phyloP scores from a whole-genome alignment of 2,888 invertebrate species.

The Petrophora chlorosata region DNA sequence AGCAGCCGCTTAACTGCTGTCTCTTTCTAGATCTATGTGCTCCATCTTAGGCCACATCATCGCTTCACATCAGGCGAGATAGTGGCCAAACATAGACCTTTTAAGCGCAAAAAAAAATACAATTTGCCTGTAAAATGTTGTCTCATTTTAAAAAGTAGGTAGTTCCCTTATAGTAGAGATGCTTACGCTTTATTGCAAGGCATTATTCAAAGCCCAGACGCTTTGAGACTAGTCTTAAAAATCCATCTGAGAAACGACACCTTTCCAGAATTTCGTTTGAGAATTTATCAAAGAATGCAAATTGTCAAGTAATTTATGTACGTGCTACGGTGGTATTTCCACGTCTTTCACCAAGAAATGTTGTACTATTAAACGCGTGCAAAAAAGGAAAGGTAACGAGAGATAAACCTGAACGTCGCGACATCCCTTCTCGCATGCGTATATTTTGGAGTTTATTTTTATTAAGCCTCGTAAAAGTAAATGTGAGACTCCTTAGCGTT shows the following conservation, averaged over 20 bases:
- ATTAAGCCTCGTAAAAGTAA: not conserved
- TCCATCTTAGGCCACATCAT: no score
- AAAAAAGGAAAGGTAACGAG: slow-evolving; percentile 4
- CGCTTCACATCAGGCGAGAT: no score
- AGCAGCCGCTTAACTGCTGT: no score
- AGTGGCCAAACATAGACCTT: no score
- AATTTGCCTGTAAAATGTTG: no score
- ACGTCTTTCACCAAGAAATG: slow-evolving; percentile 13
- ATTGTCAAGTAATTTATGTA: slow-evolving; percentile 17
- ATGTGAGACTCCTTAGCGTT: no score
- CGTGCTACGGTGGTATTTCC: slow-evolving; percentile 9
- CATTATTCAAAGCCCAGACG: not conserved
- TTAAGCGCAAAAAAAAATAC: no score
- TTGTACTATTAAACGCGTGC: not conserved
- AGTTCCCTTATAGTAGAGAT: no score
- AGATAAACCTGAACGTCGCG: slow-evolving; percentile 5
- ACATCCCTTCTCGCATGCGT: not conserved
- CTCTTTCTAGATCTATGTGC: no score
- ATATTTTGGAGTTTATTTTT: slow-evolving; percentile 4
- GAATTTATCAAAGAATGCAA: slow-evolving; percentile 18
- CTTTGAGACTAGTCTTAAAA: no score
- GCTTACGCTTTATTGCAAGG: no score
- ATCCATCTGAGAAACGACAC: not conserved
- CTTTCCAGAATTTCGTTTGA: slow-evolving; percentile 2
- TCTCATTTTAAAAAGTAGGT: no score